A percentile compares a stretch with the other conserved stretches of the same genome.
phyloP scores from a whole-genome alignment of 2,888 invertebrate genomes.

The Melanophora roralis region DNA sequence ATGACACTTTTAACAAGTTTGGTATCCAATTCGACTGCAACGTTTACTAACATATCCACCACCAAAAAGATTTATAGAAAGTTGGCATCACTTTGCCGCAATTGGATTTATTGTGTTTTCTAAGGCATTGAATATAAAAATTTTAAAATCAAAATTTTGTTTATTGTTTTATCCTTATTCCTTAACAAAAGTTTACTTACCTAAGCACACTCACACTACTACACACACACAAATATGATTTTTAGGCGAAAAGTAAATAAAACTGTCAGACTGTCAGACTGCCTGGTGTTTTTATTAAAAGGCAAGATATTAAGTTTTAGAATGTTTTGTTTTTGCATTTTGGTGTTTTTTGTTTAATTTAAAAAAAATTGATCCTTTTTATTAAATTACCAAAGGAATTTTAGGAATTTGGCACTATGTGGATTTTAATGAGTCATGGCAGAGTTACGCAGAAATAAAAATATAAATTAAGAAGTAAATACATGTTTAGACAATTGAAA shows the following conservation, averaged over 20 bases:
- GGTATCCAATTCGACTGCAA: no score
- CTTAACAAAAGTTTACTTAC: neutral
- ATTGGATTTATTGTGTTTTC: conserved; percentile 27
- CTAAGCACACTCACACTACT: neutral
- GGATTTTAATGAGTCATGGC: conserved; percentile 17
- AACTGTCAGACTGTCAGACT: conserved; percentile 45
- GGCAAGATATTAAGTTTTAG: conserved; percentile 26
- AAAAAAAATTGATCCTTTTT: conserved; percentile 18
- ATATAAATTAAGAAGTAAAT: no score
- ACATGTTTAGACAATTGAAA: no score
- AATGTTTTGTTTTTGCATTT: conserved; percentile 14
- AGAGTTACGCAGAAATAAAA: no score
- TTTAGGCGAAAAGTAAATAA: neutral
- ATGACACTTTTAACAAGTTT: no score
- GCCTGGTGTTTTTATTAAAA: neutral
- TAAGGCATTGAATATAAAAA: conserved; percentile 2
- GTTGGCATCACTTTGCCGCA: no score
- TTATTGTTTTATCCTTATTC: conserved; percentile 24
- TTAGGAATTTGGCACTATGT: conserved; percentile 9
- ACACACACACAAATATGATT: neutral
- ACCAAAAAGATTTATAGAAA: no score
- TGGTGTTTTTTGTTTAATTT: conserved; percentile 5
- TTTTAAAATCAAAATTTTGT: conserved; percentile 20
- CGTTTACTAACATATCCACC: no score
- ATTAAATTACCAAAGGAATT: conserved; percentile 35